Conservation (phyloP, 2,797 vertebrate genomes). For the Bucorvus abyssinicus region DNA sequence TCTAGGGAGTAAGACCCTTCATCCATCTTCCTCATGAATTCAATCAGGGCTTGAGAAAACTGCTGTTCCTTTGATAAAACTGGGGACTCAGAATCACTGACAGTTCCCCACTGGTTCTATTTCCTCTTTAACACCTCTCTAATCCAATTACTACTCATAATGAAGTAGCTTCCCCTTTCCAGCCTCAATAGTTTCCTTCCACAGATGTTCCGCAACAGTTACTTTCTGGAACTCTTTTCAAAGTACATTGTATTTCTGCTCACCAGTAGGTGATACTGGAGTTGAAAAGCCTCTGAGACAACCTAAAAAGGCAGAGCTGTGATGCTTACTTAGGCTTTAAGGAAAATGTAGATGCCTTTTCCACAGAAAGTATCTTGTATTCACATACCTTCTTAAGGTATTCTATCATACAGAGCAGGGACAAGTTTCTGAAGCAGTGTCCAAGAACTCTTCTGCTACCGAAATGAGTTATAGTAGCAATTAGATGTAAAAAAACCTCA, state of each 20-base stretch:
- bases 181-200: neutral
- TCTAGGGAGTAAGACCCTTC: neutral
- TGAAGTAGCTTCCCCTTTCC: neutral
- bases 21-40: fast-evolving
- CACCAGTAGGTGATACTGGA: neutral
- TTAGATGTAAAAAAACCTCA: neutral
- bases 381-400: neutral
- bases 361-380: neutral
- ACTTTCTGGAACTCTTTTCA: neutral
- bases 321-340: neutral
- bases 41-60: neutral
- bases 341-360: neutral
- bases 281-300: neutral
- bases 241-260: too few relatives aligned
- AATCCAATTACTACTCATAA: neutral
- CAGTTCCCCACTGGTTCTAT: fast-evolving
- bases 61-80: fast-evolving
- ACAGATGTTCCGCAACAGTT: neutral
- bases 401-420: neutral
- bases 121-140: neutral
- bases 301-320: neutral
- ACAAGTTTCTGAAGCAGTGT: neutral
- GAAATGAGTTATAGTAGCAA: neutral
- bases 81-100: too few relatives aligned
- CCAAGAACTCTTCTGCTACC: neutral